These are phyloP conservation scores for Drosophila littoralis DNA, from an alignment of 1,140 invertebrate genomes.

Conservation along the genomic window DNA sequence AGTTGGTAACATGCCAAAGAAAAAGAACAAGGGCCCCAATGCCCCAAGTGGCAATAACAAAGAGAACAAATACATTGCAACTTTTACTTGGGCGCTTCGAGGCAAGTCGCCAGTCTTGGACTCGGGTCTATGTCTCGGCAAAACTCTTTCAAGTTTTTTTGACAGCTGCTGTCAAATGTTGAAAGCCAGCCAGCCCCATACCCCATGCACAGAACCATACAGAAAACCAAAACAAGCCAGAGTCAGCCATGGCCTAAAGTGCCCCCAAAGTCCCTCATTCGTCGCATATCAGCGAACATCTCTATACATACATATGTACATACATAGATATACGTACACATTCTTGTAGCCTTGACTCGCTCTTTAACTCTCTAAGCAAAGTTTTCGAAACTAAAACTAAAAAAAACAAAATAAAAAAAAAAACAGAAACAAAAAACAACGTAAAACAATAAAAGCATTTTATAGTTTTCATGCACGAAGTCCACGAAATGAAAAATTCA, in stretches of 20 bases:
- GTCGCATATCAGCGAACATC: constrained; percentile 57
- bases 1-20: constrained; percentile 32
- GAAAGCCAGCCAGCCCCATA: constrained; percentile 73
- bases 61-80: constrained; percentile 57
- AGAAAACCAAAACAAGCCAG: constrained; percentile 79
- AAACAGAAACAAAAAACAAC: constrained; percentile 27
- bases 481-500: constrained; percentile 83
- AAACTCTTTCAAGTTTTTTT: constrained; percentile 81
- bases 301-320: constrained; percentile 40
- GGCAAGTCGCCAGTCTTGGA: constrained; percentile 47
- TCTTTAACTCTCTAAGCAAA: constrained; percentile 67
- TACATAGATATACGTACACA: constrained; percentile 28
- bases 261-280: constrained; percentile 38
- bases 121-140: constrained; percentile 63
- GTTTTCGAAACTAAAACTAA: constrained; percentile 53
- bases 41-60: constrained; percentile 60
- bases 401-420: constrained; percentile 23
- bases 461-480: constrained; percentile 83
- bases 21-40: constrained; percentile 39
- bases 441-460: constrained; percentile 79
- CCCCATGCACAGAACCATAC: constrained; percentile 28
- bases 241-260: constrained; percentile 56
- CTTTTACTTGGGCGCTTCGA: constrained; percentile 61
- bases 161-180: constrained; percentile 82
- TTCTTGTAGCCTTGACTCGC: constrained; percentile 37